These are phyloP conservation scores for Muricea muricata DNA, from an alignment of 92 coral and sea anemone genomes.

Conservation along the genomic window DNA sequence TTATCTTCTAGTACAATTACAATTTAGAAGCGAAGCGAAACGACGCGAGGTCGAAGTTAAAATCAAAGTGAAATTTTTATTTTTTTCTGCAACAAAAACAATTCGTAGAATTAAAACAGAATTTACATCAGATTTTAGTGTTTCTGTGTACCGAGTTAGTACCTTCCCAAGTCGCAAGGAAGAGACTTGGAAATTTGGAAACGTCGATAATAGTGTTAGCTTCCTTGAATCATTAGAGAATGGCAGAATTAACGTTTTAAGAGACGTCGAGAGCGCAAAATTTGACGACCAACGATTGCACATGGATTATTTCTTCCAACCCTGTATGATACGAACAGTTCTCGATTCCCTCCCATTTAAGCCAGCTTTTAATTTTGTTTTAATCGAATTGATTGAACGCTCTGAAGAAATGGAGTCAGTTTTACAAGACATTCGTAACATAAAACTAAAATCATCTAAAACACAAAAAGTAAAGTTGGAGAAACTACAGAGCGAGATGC, in stretches of 20 bases:
- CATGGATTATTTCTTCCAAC: constrained; percentile 3
- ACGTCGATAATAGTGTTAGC: not conserved
- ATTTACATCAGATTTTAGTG: constrained; percentile 22
- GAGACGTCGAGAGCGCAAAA: not conserved
- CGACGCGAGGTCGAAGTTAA: constrained; percentile 5
- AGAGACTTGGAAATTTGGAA: not conserved
- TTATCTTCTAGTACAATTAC: constrained; percentile 17
- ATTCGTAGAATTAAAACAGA: constrained; percentile 21
- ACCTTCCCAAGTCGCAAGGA: not conserved
- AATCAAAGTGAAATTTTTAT: constrained; percentile 10
- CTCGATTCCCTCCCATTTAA: constrained; percentile 13
- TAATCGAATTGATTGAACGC: constrained; percentile 18
- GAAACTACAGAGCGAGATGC: not conserved
- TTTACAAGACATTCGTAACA: not conserved
- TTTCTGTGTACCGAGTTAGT: constrained; percentile 7
- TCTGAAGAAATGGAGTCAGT: constrained; percentile 24
- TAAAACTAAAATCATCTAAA: not conserved
- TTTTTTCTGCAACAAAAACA: constrained; percentile 9
- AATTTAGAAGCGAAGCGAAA: constrained; percentile 14
- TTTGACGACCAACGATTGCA: constrained; percentile 19
- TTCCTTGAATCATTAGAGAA: not conserved
- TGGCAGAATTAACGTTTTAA: constrained; percentile 9
- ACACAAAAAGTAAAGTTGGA: not conserved
- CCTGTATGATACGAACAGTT: constrained; percentile 13
- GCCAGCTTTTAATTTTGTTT: not conserved